Conservation (phyloP, 1,140 invertebrate species). For the Diabrotica undecimpunctata region DNA sequence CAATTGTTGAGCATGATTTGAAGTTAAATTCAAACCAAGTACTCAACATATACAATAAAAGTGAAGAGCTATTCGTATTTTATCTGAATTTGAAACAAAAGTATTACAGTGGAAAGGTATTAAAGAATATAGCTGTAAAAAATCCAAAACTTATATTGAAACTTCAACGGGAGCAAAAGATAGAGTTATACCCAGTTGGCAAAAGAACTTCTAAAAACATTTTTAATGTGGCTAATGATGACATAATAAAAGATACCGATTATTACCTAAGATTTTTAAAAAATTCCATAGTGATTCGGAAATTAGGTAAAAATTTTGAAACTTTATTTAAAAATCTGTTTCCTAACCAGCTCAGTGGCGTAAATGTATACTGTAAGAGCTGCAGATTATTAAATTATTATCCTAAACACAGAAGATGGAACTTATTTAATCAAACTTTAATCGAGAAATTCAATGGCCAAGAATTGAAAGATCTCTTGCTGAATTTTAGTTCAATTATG, state of each 20-base stretch:
- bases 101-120: slow-evolving; percentile 6
- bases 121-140: slow-evolving; percentile 16
- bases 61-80: slow-evolving; percentile 13
- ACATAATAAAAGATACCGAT: slow-evolving; percentile 10
- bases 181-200: slow-evolving; percentile 3
- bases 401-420: slow-evolving; percentile 11
- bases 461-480: background rate
- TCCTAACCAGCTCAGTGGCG: background rate
- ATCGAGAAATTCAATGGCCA: background rate
- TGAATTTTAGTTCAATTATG: background rate
- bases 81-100: slow-evolving; percentile 15
- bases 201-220: slow-evolving; percentile 18
- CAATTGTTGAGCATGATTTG: slow-evolving; percentile 7
- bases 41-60: slow-evolving; percentile 21
- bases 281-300: slow-evolving; percentile 1
- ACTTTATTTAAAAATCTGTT: slow-evolving; percentile 7
- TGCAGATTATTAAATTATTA: background rate
- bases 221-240: slow-evolving; percentile 11
- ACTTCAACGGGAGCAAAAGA: slow-evolving; percentile 5
- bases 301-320: slow-evolving; percentile 5
- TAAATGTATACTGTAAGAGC: background rate
- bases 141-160: slow-evolving; percentile 11
- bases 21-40: slow-evolving; percentile 13
- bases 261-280: slow-evolving; percentile 6
- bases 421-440: slow-evolving; percentile 1